Percentiles rank a stretch among this genome's conserved stretches.
Evolutionary conservation across 2,797 vertebrate species (phyloP).

Genomic region (Diceros bicornis): DNA sequence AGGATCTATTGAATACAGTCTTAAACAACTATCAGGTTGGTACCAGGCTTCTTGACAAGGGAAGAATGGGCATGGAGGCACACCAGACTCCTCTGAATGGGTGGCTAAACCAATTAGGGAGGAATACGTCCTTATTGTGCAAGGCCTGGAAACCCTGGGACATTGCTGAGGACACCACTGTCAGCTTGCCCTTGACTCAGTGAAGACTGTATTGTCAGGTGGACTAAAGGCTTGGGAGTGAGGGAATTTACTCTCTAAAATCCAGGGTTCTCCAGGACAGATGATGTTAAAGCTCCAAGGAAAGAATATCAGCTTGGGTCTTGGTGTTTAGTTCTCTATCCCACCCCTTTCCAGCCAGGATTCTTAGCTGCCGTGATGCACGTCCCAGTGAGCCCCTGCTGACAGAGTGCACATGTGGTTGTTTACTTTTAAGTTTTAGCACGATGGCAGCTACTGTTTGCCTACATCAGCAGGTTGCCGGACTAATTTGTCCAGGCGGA

Average conservation of each 20-base stretch:
- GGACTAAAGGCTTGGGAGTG: background rate
- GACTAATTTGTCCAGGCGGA: background rate
- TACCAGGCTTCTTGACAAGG: background rate
- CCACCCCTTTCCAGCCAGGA: background rate
- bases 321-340: background rate
- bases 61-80: background rate
- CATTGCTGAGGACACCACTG: background rate
- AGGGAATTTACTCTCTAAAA: background rate
- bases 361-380: background rate
- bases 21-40: background rate
- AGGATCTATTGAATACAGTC: background rate
- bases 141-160: background rate
- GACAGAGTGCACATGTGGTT: accelerated
- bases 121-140: background rate
- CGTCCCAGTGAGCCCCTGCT: background rate
- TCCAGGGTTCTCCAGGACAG: background rate
- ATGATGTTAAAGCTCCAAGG: background rate
- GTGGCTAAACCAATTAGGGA: background rate
- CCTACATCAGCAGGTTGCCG: background rate
- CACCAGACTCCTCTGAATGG: background rate
- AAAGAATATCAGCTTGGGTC: background rate
- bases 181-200: background rate
- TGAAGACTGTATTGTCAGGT: background rate
- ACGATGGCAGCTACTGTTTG: background rate
- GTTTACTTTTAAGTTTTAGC: background rate